Conservation (phyloP, 2,113 vertebrate species). For the Corythornis madagascariensis region DNA sequence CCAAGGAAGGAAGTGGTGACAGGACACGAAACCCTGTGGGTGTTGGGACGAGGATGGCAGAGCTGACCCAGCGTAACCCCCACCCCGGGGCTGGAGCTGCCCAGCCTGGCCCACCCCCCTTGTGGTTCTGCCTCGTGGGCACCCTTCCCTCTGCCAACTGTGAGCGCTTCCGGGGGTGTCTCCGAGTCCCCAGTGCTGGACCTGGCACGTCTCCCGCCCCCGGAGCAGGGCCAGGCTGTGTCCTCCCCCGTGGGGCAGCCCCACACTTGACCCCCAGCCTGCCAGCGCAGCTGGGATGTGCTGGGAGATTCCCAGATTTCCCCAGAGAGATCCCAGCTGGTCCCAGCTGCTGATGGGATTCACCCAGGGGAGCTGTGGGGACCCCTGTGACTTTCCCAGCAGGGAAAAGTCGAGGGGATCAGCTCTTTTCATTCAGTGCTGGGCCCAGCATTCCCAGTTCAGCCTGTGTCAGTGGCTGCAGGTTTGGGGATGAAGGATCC, state of each 20-base stretch:
- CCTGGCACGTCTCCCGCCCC: neutral
- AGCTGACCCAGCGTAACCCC: neutral
- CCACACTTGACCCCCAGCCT: neutral
- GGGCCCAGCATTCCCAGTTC: neutral
- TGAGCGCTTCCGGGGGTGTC: accelerated
- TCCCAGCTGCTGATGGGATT: neutral
- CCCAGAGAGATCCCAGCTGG: neutral
- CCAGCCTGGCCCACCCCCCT: accelerated
- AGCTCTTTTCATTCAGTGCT: neutral
- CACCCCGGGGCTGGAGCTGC: neutral
- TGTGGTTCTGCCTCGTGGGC: neutral
- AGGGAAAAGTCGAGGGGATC: neutral
- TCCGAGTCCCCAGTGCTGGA: neutral
- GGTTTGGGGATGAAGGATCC: neutral
- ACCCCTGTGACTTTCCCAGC: accelerated
- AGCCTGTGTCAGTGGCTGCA: accelerated
- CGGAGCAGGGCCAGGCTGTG: accelerated
- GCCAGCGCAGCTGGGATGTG: accelerated
- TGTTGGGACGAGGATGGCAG: neutral
- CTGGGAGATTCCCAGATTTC: neutral
- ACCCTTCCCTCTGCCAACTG: neutral
- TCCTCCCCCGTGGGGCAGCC: neutral
- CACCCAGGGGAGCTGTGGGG: accelerated
- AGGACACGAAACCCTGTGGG: neutral
- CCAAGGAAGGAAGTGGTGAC: slow-evolving; percentile 52